Percentiles rank a stretch among this genome's conserved stretches.
Evolutionary conservation across 1,140 invertebrate genomes (phyloP).

Genomic region (Marisa cornuarietis): DNA sequence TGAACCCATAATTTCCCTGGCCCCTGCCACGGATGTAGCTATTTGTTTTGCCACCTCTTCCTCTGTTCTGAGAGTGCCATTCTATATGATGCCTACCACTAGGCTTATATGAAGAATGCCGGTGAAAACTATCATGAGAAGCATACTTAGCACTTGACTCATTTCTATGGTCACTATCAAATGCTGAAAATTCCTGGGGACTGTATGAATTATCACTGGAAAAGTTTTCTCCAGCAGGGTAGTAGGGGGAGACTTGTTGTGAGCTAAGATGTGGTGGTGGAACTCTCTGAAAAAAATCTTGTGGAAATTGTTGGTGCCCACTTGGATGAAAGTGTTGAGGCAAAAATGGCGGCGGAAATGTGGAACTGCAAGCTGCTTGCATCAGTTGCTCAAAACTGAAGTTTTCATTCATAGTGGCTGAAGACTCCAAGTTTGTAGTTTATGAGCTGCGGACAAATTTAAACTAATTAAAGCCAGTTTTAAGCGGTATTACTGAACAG

Average conservation of each 20-base stretch:
- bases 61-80: not conserved
- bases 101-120: not conserved
- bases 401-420: not conserved
- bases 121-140: not conserved
- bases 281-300: not conserved
- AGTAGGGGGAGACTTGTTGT: not conserved
- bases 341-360: not conserved
- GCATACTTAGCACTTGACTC: not conserved
- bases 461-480: too few relatives aligned
- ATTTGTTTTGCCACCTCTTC: not conserved
- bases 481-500: too few relatives aligned
- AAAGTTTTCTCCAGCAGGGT: not conserved
- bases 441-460: too few relatives aligned
- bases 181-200: not conserved
- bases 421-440: too few relatives aligned
- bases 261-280: constrained; percentile 1
- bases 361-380: not conserved
- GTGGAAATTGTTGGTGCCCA: not conserved
- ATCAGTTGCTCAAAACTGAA: not conserved
- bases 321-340: not conserved
- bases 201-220: not conserved
- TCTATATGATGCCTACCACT: not conserved
- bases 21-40: not conserved
- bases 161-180: not conserved
- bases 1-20: not conserved